Evolutionary conservation across 2,888 invertebrate species (phyloP).

Genomic region (Aphidius colemani): DNA sequence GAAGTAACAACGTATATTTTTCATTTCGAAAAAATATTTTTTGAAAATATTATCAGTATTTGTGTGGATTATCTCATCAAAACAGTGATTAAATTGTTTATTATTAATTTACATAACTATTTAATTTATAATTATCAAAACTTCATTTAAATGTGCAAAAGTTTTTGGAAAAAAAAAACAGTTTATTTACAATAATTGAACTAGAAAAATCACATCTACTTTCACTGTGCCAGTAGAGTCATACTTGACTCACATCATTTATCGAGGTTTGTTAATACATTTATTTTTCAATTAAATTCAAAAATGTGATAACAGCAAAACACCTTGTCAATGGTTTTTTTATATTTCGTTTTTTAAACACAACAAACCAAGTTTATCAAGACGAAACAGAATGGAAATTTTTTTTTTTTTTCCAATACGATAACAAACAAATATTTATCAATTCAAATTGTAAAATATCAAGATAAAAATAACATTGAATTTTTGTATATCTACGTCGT

Average conservation of each 20-base stretch:
- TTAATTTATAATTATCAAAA: background rate
- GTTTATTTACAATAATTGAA: background rate
- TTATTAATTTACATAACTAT: background rate
- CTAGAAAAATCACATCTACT: background rate
- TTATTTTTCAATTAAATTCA: background rate
- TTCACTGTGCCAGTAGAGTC: constrained; percentile 14
- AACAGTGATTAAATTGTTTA: constrained; percentile 1
- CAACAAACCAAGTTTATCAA: too few species aligned
- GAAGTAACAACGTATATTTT: constrained; percentile 10
- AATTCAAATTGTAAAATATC: too few species aligned
- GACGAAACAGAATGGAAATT: too few species aligned
- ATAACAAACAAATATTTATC: too few species aligned
- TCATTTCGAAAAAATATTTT: background rate
- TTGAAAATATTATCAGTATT: constrained; percentile 1
- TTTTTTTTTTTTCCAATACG: too few species aligned
- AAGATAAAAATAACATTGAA: too few species aligned
- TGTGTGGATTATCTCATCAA: constrained; percentile 10
- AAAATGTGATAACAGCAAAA: too few species aligned
- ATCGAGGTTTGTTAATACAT: constrained; percentile 15
- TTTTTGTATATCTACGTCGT: too few species aligned
- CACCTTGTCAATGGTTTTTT: too few species aligned
- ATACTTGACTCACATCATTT: constrained; percentile 7
- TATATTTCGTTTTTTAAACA: too few species aligned
- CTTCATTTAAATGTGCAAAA: background rate
- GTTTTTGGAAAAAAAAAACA: background rate